phyloP scores from a whole-genome alignment of 2,113 vertebrate species.

The Laterallus jamaicensis region DNA sequence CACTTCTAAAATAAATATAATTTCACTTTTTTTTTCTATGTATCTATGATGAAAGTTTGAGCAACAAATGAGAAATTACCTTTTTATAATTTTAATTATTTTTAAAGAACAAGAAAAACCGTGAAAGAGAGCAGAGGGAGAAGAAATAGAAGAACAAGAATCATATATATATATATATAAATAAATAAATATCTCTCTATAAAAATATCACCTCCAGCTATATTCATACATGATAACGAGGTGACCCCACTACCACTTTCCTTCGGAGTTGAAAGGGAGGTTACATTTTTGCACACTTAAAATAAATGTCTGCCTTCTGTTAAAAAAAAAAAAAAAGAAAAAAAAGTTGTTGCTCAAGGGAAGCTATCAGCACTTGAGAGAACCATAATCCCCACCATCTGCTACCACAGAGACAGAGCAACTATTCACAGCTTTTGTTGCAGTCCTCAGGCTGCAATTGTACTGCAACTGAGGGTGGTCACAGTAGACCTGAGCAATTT shows the following conservation, averaged over 20 bases:
- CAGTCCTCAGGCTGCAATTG: slow-evolving; percentile 60
- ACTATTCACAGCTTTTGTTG: slow-evolving; percentile 64
- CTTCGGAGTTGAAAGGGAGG: not conserved
- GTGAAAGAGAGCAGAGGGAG: not conserved
- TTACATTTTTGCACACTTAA: slow-evolving; percentile 18
- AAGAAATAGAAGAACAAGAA: not conserved
- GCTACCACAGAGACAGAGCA: slow-evolving; percentile 59
- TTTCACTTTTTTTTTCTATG: not conserved
- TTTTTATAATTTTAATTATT: not conserved
- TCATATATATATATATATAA: not conserved
- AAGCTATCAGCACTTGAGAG: slow-evolving; percentile 52
- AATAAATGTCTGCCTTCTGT: slow-evolving; percentile 17
- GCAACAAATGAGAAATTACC: not conserved
- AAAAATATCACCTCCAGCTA: not conserved
- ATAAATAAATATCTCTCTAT: not conserved
- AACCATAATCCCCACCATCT: slow-evolving; percentile 58
- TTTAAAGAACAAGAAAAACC: not conserved
- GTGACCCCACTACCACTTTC: not conserved
- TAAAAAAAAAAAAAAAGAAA: not conserved
- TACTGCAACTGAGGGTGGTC: slow-evolving; percentile 55
- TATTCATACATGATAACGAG: slow-evolving; percentile 8
- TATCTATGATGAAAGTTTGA: not conserved
- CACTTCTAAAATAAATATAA: not conserved
- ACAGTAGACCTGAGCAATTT: slow-evolving; percentile 55
- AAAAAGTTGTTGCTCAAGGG: slow-evolving; percentile 47